Evolutionary conservation across 1,140 invertebrate genomes (phyloP).

Genomic region (Asobara japonica): DNA sequence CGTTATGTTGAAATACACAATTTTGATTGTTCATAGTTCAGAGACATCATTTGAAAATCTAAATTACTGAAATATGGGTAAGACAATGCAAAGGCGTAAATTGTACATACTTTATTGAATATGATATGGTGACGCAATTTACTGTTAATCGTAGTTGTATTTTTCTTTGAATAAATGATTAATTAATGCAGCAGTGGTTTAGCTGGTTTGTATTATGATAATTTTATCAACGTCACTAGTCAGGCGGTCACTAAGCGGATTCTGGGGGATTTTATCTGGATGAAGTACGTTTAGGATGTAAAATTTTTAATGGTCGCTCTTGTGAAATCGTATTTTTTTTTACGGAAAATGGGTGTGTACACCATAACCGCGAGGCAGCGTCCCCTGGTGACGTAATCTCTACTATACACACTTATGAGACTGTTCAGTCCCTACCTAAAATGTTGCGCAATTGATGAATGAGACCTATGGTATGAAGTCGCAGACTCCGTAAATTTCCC

Average conservation of each 20-base stretch:
- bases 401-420: not conserved
- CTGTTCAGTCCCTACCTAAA: not conserved
- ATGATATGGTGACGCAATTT: slow-evolving; percentile 57
- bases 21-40: slow-evolving; percentile 2
- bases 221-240: not conserved
- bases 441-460: not conserved
- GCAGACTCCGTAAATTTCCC: slow-evolving; percentile 60
- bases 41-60: not conserved
- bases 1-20: not conserved
- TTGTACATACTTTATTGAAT: slow-evolving; percentile 55
- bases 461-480: slow-evolving; percentile 61
- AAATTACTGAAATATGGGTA: not conserved
- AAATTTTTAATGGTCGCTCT: no score
- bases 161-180: slow-evolving; percentile 63
- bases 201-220: not conserved
- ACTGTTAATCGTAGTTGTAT: slow-evolving; percentile 63
- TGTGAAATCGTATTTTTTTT: no score
- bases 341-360: no score
- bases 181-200: slow-evolving; percentile 43
- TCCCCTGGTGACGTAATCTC: no score
- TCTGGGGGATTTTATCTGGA: not conserved
- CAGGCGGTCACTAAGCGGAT: not conserved
- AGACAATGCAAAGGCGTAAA: slow-evolving; percentile 28
- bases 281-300: no score
- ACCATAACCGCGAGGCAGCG: no score